Evolutionary conservation across 2,888 invertebrate genomes (phyloP).

Genomic region (Camptogramma bilineatum): DNA sequence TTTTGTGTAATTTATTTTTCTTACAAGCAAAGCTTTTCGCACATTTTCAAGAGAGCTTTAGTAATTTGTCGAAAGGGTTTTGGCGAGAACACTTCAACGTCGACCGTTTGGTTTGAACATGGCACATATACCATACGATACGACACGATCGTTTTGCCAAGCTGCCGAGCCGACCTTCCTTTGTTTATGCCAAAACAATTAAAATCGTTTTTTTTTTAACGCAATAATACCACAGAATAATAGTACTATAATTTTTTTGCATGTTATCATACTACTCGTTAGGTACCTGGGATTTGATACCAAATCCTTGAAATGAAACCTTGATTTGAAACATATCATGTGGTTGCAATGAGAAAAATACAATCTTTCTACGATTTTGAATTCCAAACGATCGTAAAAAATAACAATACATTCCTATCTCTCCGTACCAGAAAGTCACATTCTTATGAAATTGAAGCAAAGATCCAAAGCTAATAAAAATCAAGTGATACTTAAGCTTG

Average conservation of each 20-base stretch:
- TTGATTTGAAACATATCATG: too few relatives aligned
- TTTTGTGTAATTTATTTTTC: constrained; percentile 6
- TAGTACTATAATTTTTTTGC: too few relatives aligned
- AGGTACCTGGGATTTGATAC: background rate
- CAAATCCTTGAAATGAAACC: background rate
- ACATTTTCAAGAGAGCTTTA: constrained; percentile 7
- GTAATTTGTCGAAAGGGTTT: constrained; percentile 1
- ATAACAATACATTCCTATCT: constrained; percentile 10
- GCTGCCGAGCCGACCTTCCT: background rate
- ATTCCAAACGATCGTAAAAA: constrained; percentile 10
- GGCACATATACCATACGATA: background rate
- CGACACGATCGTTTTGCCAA: background rate
- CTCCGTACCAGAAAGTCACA: constrained; percentile 21
- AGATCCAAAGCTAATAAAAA: constrained; percentile 39
- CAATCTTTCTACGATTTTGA: background rate
- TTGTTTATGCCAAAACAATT: background rate
- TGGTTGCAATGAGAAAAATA: background rate
- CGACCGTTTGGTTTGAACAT: constrained; percentile 1
- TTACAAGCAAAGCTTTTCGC: constrained; percentile 5
- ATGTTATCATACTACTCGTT: background rate
- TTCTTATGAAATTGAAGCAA: background rate
- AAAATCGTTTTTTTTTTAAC: background rate
- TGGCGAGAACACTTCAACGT: background rate
- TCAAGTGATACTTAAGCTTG: constrained; percentile 35
- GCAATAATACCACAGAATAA: too few relatives aligned